Conservation (phyloP, 2,888 invertebrate species). For the Pecten maximus region DNA sequence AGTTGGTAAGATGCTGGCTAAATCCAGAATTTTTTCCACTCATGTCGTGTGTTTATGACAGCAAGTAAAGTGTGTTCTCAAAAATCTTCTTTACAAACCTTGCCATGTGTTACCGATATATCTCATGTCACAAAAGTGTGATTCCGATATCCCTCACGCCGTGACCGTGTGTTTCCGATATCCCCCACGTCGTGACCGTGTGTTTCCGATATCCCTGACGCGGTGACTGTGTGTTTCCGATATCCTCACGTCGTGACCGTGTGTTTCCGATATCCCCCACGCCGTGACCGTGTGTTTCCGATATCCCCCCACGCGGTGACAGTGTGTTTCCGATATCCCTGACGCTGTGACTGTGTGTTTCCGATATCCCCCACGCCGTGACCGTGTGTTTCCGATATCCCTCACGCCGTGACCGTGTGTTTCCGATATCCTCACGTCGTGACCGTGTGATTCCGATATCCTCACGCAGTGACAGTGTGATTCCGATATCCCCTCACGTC, state of each 20-base stretch:
- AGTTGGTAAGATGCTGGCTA: no score
- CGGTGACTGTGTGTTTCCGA: background rate
- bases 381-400: background rate
- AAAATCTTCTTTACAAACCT: no score
- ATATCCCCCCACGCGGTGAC: background rate
- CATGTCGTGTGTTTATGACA: no score
- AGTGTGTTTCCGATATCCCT: background rate
- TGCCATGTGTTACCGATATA: background rate
- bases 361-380: background rate
- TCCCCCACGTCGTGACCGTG: background rate
- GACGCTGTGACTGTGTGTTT: background rate
- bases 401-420: background rate
- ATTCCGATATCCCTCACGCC: background rate
- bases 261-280: no score
- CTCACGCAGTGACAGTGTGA: no score
- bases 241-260: no score
- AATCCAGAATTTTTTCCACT: no score
- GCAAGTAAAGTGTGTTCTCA: no score
- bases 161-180: background rate
- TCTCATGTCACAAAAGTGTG: background rate
- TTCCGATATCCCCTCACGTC: background rate
- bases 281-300: no score
- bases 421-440: background rate
- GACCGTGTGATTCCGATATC: background rate
- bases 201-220: background rate